These are phyloP conservation scores for Masnerella sp. DNA, from an alignment of 2,888 invertebrate genomes.

Conservation along the genomic window DNA sequence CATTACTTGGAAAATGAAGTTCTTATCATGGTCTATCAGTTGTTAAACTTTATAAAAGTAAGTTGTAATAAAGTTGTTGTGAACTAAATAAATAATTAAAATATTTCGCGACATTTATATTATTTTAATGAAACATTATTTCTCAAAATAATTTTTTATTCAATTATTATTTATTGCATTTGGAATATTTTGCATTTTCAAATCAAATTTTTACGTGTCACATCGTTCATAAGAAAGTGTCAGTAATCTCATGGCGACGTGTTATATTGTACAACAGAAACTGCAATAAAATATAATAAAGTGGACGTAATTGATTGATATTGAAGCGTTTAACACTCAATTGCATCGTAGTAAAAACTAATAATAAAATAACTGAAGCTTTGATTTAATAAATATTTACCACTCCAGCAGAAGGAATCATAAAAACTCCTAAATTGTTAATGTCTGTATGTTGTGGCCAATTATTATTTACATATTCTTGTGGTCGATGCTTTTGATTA, in stretches of 20 bases:
- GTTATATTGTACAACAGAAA: not conserved
- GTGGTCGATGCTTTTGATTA: constrained; percentile 79
- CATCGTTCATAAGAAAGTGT: not conserved
- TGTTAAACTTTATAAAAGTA: too few relatives aligned
- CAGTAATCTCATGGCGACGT: not conserved
- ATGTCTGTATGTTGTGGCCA: constrained; percentile 79
- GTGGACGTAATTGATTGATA: constrained; percentile 1
- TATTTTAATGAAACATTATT: too few relatives aligned
- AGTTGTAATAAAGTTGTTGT: too few relatives aligned
- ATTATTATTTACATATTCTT: constrained; percentile 75
- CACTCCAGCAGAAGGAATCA: constrained; percentile 78
- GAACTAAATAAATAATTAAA: too few relatives aligned
- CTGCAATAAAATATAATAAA: not conserved
- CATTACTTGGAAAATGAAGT: too few relatives aligned
- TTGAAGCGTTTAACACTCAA: constrained; percentile 14
- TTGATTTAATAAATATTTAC: constrained; percentile 62
- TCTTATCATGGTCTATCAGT: too few relatives aligned
- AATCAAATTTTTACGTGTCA: not conserved
- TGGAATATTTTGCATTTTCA: not conserved
- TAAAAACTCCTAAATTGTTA: constrained; percentile 80
- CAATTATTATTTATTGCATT: too few relatives aligned
- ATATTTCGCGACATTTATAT: too few relatives aligned
- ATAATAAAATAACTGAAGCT: constrained; percentile 16
- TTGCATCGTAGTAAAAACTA: constrained; percentile 1
- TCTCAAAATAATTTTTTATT: too few relatives aligned